Percentiles rank a stretch among this genome's conserved stretches.
phyloP scores from a whole-genome alignment of 2,113 vertebrate species.

The Austrofundulus limnaeus region DNA sequence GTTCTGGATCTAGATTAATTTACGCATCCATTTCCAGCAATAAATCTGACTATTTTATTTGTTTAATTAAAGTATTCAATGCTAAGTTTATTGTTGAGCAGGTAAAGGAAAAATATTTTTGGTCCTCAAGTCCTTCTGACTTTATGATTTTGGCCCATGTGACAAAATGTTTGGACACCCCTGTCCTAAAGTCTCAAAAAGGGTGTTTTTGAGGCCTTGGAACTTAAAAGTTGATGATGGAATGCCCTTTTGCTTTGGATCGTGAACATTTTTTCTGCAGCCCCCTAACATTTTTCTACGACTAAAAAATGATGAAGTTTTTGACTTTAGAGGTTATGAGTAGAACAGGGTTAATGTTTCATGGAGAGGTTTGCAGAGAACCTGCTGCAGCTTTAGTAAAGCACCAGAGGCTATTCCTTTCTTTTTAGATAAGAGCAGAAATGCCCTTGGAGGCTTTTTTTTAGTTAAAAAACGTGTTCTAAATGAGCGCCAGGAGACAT shows the following conservation, averaged over 20 bases:
- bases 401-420: neutral
- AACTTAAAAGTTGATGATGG: neutral
- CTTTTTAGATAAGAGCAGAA: neutral
- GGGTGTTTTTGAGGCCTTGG: too few species aligned
- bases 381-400: neutral
- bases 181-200: too few species aligned
- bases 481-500: neutral
- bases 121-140: too few species aligned
- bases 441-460: neutral
- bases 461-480: neutral
- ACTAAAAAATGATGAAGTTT: neutral
- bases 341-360: slow-evolving; percentile 10
- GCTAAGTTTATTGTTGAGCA: too few species aligned
- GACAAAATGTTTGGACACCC: too few species aligned
- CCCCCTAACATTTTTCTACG: neutral
- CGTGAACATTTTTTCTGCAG: neutral
- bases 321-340: slow-evolving; percentile 5
- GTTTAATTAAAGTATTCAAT: too few species aligned
- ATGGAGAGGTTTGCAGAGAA: neutral
- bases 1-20: too few species aligned
- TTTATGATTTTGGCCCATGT: too few species aligned
- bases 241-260: neutral
- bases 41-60: too few species aligned
- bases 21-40: too few species aligned
- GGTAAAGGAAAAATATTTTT: too few species aligned